Base-by-base conservation (phyloP, 2,888 invertebrate genomes). In the Colostygia pectinataria region DNA sequence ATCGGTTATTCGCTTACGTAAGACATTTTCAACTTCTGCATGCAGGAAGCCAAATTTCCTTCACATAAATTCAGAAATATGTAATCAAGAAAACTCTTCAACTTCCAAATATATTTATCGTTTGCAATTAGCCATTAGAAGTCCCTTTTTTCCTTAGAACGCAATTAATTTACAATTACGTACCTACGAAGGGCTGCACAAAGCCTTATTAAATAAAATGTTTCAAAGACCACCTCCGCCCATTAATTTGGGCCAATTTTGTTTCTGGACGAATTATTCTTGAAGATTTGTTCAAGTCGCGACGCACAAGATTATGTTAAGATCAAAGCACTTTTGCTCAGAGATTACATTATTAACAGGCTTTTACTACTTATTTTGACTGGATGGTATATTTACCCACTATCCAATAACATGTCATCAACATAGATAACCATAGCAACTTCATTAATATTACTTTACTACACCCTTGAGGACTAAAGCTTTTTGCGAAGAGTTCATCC, bases 151-250 rank as follows among this genome's bases (percentile, higher is more conserved):
- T 75, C 71, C 64, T 72, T 64, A 71, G 69, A 74, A 73, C 68
- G 75, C 79, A 83, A 85, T 86, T 85, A 85, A 85, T 87, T 83
- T 71, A 83, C 83, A 86, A 86, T 87, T 87, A 86, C 78, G 77
- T 80, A 80, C 78, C 77, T 80, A 80, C 79, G 73, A 77, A 81
- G 80, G 77, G 80, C 80, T 80, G 68, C 73, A 79, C 75, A 75
- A 68, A 74, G 79, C 70, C 74, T 83, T 83, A 83, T 85, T 85
- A 82, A 86, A 85, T 83, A 81, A 80, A 86, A 84, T 74, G 76
- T 80, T 81, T 74, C 74, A 74, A 80, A 79, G 75, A 68, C 68
- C 68, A 61, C 68, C 66, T 68, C 68, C 67, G 64, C 33, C 60
- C 68, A 66, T 74, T 80, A 68, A 78, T 79, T 81, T 71, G 48